These are phyloP conservation scores for Phania funesta DNA, from an alignment of 2,888 invertebrate genomes.

Conservation along the genomic window DNA sequence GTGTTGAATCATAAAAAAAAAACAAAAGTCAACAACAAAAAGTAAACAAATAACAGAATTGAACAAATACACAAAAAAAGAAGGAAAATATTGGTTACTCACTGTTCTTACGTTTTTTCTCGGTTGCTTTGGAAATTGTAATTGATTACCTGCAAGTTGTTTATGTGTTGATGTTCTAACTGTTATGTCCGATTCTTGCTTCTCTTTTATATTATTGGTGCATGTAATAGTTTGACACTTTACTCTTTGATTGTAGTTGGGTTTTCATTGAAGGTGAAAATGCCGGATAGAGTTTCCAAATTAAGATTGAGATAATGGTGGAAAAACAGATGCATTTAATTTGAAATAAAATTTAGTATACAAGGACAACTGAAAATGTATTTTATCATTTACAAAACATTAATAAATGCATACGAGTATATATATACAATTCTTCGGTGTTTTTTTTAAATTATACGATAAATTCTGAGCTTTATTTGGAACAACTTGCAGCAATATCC, in stretches of 20 bases:
- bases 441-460: too few species aligned
- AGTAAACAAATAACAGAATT: not conserved
- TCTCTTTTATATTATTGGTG: slow-evolving; percentile 14
- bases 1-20: slow-evolving; percentile 8
- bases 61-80: not conserved
- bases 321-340: too few species aligned
- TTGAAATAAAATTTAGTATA: too few species aligned
- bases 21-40: not conserved
- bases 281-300: not conserved
- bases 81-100: slow-evolving; percentile 7
- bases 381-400: too few species aligned
- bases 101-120: not conserved
- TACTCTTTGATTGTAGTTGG: not conserved
- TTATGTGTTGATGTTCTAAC: slow-evolving; percentile 23
- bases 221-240: slow-evolving; percentile 4
- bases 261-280: not conserved
- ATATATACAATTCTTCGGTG: too few species aligned
- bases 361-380: too few species aligned
- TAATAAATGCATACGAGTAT: too few species aligned
- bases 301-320: not conserved
- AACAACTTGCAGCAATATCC: too few species aligned
- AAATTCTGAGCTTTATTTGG: too few species aligned
- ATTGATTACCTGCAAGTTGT: slow-evolving; percentile 54
- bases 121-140: slow-evolving; percentile 4
- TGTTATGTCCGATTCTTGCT: slow-evolving; percentile 8